Conservation (phyloP, 2,888 invertebrate species). For the Troglohyphantes excavatus region DNA sequence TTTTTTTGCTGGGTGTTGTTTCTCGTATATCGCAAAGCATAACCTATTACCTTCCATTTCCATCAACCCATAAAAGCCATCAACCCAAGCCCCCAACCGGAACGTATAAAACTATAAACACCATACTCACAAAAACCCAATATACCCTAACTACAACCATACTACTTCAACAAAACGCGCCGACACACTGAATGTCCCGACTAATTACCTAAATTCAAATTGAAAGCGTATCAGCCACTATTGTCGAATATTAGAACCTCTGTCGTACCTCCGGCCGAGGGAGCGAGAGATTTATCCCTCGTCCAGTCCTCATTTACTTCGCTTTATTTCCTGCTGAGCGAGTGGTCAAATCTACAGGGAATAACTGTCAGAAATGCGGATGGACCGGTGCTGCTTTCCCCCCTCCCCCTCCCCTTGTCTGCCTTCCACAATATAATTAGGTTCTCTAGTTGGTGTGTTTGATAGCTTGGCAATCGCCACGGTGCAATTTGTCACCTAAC, state of each 20-base stretch:
- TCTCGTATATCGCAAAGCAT: too few relatives aligned
- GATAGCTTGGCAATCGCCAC: slow-evolving; percentile 43
- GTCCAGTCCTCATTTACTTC: not conserved
- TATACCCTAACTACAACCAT: too few relatives aligned
- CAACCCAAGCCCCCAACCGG: too few relatives aligned
- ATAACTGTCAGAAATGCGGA: slow-evolving; percentile 31
- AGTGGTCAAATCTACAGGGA: not conserved
- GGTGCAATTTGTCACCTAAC: slow-evolving; percentile 48
- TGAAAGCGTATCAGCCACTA: not conserved
- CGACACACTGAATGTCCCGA: too few relatives aligned
- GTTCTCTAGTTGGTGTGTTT: slow-evolving; percentile 8
- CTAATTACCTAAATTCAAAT: too few relatives aligned
- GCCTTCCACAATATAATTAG: slow-evolving; percentile 46
- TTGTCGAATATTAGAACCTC: not conserved
- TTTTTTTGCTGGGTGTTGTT: too few relatives aligned
- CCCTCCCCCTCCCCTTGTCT: not conserved
- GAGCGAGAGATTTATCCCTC: not conserved
- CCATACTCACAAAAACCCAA: too few relatives aligned
- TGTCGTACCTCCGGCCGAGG: not conserved
- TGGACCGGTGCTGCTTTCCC: not conserved
- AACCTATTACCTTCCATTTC: too few relatives aligned
- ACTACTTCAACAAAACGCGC: too few relatives aligned
- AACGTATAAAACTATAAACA: too few relatives aligned
- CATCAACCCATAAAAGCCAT: too few relatives aligned
- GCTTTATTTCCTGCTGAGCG: slow-evolving; percentile 26